These are phyloP conservation scores for Planococcus citri DNA, from an alignment of 1,140 invertebrate genomes.

Conservation along the genomic window DNA sequence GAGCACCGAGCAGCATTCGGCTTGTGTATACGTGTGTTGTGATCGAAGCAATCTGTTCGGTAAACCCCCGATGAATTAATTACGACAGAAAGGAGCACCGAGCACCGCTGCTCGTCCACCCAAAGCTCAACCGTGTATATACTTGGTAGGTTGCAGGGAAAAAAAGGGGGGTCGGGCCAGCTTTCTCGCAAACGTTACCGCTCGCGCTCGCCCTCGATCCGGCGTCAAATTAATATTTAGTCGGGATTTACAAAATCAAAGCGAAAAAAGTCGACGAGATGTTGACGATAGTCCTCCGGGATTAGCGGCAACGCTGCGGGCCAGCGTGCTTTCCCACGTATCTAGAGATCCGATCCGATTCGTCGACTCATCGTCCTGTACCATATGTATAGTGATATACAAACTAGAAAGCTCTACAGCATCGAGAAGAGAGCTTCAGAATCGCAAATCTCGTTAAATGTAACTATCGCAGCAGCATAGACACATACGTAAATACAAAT, in stretches of 20 bases:
- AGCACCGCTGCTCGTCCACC: not conserved
- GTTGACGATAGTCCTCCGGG: not conserved
- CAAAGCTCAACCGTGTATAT: not conserved
- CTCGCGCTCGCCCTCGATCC: not conserved
- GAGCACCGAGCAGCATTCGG: too few relatives aligned
- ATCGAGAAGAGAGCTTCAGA: too few relatives aligned
- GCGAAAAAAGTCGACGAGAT: not conserved
- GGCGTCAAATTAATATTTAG: not conserved
- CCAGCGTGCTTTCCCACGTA: not conserved
- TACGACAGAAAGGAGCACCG: too few relatives aligned
- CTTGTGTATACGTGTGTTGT: not conserved
- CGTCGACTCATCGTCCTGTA: too few relatives aligned
- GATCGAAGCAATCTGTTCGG: conserved; percentile 15
- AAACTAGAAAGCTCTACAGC: too few relatives aligned
- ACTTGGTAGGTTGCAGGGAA: not conserved
- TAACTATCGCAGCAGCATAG: too few relatives aligned
- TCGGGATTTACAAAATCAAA: conserved; percentile 3
- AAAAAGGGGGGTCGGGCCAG: not conserved
- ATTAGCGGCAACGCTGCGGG: not conserved
- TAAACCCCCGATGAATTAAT: conserved; percentile 18
- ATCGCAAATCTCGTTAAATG: not conserved
- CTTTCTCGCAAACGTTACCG: too few relatives aligned
- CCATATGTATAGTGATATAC: too few relatives aligned
- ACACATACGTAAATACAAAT: too few relatives aligned
- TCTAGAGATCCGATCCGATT: too few relatives aligned